phyloP scores from a whole-genome alignment of 2,113 vertebrate species.

The Mus musculus region GRCm39 chr19:28214501-28215000 shows the following conservation, averaged over 20 bases:
- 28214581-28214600: neutral
- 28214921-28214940: neutral
- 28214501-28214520: neutral
- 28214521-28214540: neutral
- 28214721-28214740: neutral
- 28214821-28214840: neutral
- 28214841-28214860: neutral
- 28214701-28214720: neutral
- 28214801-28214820: neutral
- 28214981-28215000: neutral
- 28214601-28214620: neutral
- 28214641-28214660: neutral
- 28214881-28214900: neutral
- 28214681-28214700: conserved; percentile 18
- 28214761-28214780: neutral
- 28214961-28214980: neutral
- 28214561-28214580: neutral
- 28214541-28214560: neutral
- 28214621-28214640: neutral
- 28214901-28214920: neutral
- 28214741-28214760: neutral
- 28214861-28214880: neutral
- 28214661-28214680: conserved; percentile 37
- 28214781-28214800: neutral
- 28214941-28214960: neutral